Percentiles rank a stretch among this genome's conserved stretches.
Conservation (phyloP, 2,113 vertebrate species). For the Pavo muticus region DNA sequence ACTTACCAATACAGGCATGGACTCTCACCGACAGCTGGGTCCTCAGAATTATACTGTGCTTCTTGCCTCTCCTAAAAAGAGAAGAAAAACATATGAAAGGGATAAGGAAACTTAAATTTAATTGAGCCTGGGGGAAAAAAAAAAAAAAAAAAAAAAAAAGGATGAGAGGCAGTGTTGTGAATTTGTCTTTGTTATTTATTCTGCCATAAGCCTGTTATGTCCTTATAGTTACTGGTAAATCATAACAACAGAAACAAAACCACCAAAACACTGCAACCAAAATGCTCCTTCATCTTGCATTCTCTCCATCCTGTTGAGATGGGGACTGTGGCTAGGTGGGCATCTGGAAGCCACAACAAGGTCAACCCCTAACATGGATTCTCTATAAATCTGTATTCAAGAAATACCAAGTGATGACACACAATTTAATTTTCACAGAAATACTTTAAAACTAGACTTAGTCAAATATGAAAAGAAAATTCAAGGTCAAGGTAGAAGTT, state of each 20-base stretch:
- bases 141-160: neutral
- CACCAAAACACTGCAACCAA: too few relatives aligned
- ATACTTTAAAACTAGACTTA: neutral
- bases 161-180: rapidly evolving
- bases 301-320: neutral
- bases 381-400: neutral
- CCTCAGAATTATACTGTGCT: constrained; percentile 92
- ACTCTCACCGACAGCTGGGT: constrained; percentile 94
- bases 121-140: neutral
- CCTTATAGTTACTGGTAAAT: neutral
- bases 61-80: constrained; percentile 87
- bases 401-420: neutral
- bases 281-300: neutral
- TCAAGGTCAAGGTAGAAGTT: neutral
- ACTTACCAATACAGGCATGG: constrained; percentile 97
- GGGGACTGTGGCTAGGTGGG: rapidly evolving
- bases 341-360: neutral
- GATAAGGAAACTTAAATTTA: neutral
- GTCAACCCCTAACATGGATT: neutral
- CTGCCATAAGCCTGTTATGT: neutral
- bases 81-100: neutral
- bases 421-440: neutral
- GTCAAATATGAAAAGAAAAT: neutral
- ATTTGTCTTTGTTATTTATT: neutral
- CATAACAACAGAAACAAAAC: neutral